A percentile compares a stretch with the other conserved stretches of the same genome.
Conservation (phyloP, 2,113 vertebrate species). For the Entomyzon cyanotis region DNA sequence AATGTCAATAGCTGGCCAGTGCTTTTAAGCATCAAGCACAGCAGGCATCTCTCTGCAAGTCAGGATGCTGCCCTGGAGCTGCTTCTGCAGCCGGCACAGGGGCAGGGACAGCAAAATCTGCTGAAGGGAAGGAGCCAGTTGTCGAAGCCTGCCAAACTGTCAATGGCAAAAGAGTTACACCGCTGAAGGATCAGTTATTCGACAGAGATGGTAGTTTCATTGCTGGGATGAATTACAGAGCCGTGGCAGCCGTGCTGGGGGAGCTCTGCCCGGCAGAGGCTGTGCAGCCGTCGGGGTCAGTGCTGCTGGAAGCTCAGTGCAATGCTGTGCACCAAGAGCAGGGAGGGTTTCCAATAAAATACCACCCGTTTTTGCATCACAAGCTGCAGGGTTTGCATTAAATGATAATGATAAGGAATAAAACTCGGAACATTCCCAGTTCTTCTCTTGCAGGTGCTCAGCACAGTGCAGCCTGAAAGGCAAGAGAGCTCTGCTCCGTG, state of each 20-base stretch:
- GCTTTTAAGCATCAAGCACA: not conserved
- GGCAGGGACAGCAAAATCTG: not conserved
- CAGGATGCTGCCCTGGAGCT: not conserved
- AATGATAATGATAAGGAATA: not conserved
- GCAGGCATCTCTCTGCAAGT: not conserved
- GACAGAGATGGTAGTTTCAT: slow-evolving; percentile 15
- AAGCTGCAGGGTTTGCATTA: not conserved
- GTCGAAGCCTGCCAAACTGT: not conserved
- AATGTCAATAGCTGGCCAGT: not conserved
- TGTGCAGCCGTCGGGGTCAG: fast-evolving
- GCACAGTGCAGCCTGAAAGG: not conserved
- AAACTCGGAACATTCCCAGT: not conserved
- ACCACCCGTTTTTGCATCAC: not conserved
- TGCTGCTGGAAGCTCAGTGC: not conserved
- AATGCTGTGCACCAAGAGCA: not conserved
- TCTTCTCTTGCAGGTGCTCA: not conserved
- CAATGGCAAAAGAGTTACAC: not conserved
- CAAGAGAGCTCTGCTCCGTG: not conserved
- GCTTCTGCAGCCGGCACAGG: not conserved
- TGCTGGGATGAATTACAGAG: slow-evolving; percentile 29
- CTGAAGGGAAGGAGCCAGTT: not conserved
- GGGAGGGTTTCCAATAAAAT: not conserved
- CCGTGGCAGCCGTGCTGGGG: not conserved
- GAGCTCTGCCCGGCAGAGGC: not conserved
- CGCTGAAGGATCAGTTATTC: slow-evolving; percentile 4